Conservation (phyloP, 2,797 vertebrate genomes). For the Gephyroberyx darwinii region DNA sequence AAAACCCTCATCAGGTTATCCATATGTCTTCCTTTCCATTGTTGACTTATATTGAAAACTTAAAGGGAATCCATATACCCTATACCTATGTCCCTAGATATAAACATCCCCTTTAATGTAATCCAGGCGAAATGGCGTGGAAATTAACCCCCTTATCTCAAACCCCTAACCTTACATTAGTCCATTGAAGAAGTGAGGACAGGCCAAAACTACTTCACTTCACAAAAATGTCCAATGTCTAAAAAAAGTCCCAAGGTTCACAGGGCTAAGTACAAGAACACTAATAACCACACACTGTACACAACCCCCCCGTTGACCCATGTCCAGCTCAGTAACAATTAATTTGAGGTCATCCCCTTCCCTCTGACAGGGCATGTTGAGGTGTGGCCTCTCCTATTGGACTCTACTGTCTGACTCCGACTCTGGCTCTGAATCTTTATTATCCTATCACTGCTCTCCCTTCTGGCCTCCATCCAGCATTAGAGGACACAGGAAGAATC, state of each 20-base stretch:
- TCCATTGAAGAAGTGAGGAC: no score
- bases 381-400: constrained; percentile 52
- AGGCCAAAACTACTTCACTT: constrained; percentile 2
- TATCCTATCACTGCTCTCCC: constrained; percentile 67
- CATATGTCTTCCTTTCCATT: no score
- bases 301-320: constrained; percentile 39
- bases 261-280: neutral
- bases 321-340: constrained; percentile 66
- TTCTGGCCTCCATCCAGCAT: constrained; percentile 56
- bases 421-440: constrained; percentile 61
- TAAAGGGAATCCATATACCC: no score
- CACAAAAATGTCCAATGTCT: constrained; percentile 9
- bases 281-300: neutral
- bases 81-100: no score
- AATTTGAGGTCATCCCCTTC: constrained; percentile 64
- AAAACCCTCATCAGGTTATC: no score
- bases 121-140: no score
- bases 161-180: neutral
- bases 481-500: constrained; percentile 60
- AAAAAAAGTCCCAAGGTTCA: neutral
- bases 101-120: no score
- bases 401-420: no score
- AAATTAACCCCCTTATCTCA: no score
- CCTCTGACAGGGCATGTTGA: constrained; percentile 65
- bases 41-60: no score